Percentiles rank a stretch among this genome's conserved stretches.
phyloP scores from a whole-genome alignment of 2,797 vertebrate species.

The Myripristis jacobus region DNA sequence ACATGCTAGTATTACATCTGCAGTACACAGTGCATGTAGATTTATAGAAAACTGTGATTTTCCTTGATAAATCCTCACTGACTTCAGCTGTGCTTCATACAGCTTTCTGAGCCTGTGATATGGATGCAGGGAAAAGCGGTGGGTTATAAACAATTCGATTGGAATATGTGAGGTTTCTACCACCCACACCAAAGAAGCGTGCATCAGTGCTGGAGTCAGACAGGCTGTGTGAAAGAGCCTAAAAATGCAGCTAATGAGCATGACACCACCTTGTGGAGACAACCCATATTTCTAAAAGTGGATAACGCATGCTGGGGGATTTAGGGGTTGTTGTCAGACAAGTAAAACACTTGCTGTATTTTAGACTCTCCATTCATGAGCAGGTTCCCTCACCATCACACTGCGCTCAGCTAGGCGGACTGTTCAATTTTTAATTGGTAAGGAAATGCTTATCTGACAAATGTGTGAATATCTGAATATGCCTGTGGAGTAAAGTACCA shows the following conservation, averaged over 20 bases:
- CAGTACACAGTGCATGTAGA: not conserved
- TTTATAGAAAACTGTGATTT: not conserved
- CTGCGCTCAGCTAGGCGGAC: slow-evolving; percentile 18
- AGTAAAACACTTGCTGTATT: slow-evolving; percentile 1
- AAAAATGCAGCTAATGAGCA: slow-evolving; percentile 75
- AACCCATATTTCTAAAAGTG: slow-evolving; percentile 51
- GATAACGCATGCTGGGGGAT: slow-evolving; percentile 27
- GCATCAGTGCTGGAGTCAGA: slow-evolving; percentile 3
- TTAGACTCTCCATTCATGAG: slow-evolving; percentile 18
- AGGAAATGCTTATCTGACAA: slow-evolving; percentile 54
- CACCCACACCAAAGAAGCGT: not conserved
- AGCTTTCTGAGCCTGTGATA: not conserved
- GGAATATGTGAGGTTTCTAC: not conserved
- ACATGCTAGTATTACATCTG: not conserved
- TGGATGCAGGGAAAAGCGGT: not conserved
- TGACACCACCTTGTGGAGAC: slow-evolving; percentile 85
- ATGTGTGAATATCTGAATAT: slow-evolving; percentile 33
- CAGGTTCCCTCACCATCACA: not conserved
- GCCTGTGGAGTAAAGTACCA: slow-evolving; percentile 11
- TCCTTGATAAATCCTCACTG: not conserved
- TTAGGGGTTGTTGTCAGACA: not conserved
- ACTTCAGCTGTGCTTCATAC: not conserved
- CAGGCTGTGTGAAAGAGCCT: slow-evolving; percentile 45
- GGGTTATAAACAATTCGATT: not conserved
- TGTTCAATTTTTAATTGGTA: slow-evolving; percentile 49